Evolutionary conservation across 2,113 vertebrate genomes (phyloP).

Genomic region (Oryzias celebensis): DNA sequence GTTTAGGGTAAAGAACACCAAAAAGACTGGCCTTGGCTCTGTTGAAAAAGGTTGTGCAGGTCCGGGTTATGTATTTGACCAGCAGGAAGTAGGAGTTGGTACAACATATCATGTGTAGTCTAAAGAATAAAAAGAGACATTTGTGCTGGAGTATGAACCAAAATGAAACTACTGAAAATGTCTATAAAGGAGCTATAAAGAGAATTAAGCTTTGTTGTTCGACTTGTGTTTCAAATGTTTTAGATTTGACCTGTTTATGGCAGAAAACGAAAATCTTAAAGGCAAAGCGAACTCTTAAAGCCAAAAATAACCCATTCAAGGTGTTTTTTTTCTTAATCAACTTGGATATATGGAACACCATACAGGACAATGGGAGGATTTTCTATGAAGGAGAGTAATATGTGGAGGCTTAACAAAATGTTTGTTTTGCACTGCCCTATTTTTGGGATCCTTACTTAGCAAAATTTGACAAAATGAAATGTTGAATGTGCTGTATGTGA

Average conservation of each 20-base stretch:
- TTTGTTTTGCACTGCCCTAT: constrained; percentile 8
- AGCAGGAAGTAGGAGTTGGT: constrained; percentile 40
- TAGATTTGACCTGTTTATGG: constrained; percentile 28
- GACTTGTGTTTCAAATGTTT: constrained; percentile 27
- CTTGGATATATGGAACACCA: neutral
- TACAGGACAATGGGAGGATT: neutral
- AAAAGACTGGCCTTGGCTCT: constrained; percentile 76
- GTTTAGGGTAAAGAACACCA: constrained; percentile 73
- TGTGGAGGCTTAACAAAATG: constrained; percentile 16
- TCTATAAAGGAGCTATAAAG: constrained; percentile 24
- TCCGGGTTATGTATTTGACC: constrained; percentile 41
- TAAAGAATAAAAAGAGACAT: neutral
- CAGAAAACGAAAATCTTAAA: constrained; percentile 17
- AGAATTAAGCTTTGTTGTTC: constrained; percentile 17
- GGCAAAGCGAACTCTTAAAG: constrained; percentile 19
- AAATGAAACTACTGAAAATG: constrained; percentile 24
- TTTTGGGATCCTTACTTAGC: constrained; percentile 33
- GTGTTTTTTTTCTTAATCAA: constrained; percentile 15
- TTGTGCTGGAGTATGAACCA: constrained; percentile 26
- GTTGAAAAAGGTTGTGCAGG: constrained; percentile 51
- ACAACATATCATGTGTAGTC: constrained; percentile 70
- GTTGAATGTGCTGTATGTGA: constrained; percentile 16
- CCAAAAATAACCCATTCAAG: neutral
- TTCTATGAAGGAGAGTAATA: neutral
- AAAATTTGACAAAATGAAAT: constrained; percentile 23